phyloP scores from a whole-genome alignment of 1,140 invertebrate species.

The Galendromus occidentalis region DNA sequence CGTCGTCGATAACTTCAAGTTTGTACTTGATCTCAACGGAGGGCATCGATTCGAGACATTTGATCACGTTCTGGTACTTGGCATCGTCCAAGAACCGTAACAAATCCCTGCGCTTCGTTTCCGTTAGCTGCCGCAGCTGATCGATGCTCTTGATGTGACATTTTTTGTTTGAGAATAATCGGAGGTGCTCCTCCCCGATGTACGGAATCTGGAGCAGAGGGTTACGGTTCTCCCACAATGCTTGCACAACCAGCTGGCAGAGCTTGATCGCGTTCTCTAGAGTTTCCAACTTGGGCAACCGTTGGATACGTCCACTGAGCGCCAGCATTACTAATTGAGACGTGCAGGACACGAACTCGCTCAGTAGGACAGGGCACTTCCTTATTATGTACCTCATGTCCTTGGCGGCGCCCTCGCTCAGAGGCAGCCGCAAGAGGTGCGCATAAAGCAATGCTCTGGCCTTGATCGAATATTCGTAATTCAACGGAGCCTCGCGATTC shows the following conservation, averaged over 20 bases:
- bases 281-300: conserved; percentile 72
- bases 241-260: conserved; percentile 90
- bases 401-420: conserved; percentile 35
- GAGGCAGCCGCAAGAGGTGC: conserved; percentile 67
- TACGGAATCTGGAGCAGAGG: conserved; percentile 86
- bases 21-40: conserved; percentile 69
- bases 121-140: conserved; percentile 68
- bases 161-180: conserved; percentile 65
- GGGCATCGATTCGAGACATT: conserved; percentile 76
- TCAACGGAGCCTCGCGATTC: conserved; percentile 80
- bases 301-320: conserved; percentile 58
- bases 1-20: conserved; percentile 90
- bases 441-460: conserved; percentile 80
- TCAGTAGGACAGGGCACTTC: conserved; percentile 79
- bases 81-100: conserved; percentile 61
- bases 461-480: conserved; percentile 87
- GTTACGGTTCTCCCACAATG: conserved; percentile 77
- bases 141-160: conserved; percentile 36
- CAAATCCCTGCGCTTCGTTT: conserved; percentile 62
- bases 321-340: conserved; percentile 79
- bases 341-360: conserved; percentile 90
- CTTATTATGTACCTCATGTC: conserved; percentile 52
- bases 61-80: conserved; percentile 81
- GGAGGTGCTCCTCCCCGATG: conserved; percentile 77
- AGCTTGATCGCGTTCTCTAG: conserved; percentile 96